phyloP scores from a whole-genome alignment of 2,797 vertebrate genomes.

The Acropternis orthonyx region DNA sequence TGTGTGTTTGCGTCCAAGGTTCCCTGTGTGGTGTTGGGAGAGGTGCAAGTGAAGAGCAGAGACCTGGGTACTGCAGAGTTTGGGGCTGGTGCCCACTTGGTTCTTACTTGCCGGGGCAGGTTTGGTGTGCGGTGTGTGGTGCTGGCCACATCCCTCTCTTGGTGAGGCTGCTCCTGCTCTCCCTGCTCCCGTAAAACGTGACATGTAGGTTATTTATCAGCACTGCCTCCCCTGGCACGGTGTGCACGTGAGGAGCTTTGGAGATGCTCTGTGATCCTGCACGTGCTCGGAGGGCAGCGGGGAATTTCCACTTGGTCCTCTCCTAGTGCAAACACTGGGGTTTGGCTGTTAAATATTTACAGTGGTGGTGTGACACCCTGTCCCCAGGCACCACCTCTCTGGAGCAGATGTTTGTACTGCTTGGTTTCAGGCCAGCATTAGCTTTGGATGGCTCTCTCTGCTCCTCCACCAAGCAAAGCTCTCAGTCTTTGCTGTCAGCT shows the following conservation, averaged over 20 bases:
- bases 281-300: background rate
- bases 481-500: background rate
- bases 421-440: background rate
- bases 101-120: background rate
- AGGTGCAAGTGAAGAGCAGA: background rate
- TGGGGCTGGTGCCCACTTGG: background rate
- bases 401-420: background rate
- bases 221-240: rapidly evolving
- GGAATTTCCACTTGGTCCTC: background rate
- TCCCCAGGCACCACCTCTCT: background rate
- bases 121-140: no score
- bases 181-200: rapidly evolving
- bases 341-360: background rate
- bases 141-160: background rate
- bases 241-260: background rate
- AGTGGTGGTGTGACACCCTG: background rate
- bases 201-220: background rate
- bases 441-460: background rate
- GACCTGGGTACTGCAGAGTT: background rate
- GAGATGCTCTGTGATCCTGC: background rate
- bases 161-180: background rate
- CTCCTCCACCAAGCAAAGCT: background rate
- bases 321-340: background rate
- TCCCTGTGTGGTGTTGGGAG: background rate
- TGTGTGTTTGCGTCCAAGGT: background rate